A percentile compares a stretch with the other conserved stretches of the same genome.
These are phyloP conservation scores for Conus canariensis DNA, from an alignment of 2,888 invertebrate genomes.

Conservation along the genomic window DNA sequence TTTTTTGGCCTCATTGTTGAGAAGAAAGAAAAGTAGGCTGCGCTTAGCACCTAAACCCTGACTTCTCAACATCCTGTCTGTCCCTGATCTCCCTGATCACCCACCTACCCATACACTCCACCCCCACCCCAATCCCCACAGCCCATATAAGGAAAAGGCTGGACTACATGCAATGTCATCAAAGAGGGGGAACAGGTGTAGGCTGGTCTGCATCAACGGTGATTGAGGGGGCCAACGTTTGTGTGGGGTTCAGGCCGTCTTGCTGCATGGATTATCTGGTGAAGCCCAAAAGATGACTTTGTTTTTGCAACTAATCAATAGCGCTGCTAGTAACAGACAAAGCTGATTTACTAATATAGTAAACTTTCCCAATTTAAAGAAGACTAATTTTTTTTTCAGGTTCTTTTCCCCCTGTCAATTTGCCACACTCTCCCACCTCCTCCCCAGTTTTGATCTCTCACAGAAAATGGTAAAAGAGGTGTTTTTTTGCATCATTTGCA, in stretches of 20 bases:
- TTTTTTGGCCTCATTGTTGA: conserved; percentile 1
- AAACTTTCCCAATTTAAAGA: not conserved
- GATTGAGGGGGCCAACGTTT: no score
- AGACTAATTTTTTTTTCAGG: conserved; percentile 14
- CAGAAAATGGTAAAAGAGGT: not conserved
- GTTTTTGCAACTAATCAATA: conserved; percentile 36
- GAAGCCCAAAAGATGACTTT: not conserved
- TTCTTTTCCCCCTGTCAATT: conserved; percentile 3
- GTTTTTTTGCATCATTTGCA: not conserved
- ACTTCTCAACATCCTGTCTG: not conserved
- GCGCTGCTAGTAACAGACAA: not conserved
- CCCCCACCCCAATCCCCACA: not conserved
- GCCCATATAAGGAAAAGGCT: not conserved
- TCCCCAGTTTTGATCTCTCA: not conserved
- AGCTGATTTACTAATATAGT: not conserved
- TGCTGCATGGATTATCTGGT: not conserved
- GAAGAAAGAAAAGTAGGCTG: no score
- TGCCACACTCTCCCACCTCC: not conserved
- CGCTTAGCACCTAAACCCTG: no score
- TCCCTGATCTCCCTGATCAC: not conserved
- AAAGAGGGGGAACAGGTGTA: not conserved
- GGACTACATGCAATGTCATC: no score
- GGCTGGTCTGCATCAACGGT: not conserved
- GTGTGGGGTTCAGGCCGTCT: no score
- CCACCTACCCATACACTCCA: not conserved